Base-by-base conservation (phyloP, 2,113 vertebrate genomes). In the Dicerorhinus sumatrensis region DNA sequence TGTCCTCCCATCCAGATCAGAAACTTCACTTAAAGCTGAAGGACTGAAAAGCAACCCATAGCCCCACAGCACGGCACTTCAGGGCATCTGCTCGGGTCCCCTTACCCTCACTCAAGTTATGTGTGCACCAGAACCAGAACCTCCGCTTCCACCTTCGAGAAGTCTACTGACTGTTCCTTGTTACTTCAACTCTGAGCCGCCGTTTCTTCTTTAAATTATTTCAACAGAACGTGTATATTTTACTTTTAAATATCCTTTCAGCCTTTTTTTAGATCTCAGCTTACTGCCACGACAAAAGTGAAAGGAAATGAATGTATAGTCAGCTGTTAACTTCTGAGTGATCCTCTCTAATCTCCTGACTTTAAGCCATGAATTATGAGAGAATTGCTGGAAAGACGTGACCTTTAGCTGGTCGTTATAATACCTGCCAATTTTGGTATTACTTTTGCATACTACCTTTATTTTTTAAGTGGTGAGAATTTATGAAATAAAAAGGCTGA, bases 401-500 rank as follows among this genome's bases (percentile, higher is more conserved):
- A 76, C 42, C 42, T 89, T 84, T 5, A 63, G 60, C 31, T 21
- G 31, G 17, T 67, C 17, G 69, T 48, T 56, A 42, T 20, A 48
- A 83, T 33, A 69, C 31, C 60, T 29, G 0, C 3, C 3, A 67
- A 46, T 56, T 72, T 13, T 81, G n/a, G 6, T 17, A 69, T 36
- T 75, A 89, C n/a, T n/a, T 95, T 31, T 73, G 17, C 25, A 69
- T 13, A 51, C 54, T 29, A 73, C 10, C 5, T 67, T 67, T 73
- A 67, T 39, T 67, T 76, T 42, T 90, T 51, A 48, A 93, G 46
- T 56, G 75, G 46, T 82, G 36, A 76, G 46, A 93, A 95, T 17
- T 85, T 36, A 69, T 62, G 6, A 96, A 91, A 82, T 54, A 56
- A 51, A 96, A 92, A 93, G 21, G 54, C n/a, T 17, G 25, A 42